These are phyloP conservation scores for Leptogaster cylindrica DNA, from an alignment of 2,888 invertebrate genomes.

Conservation along the genomic window DNA sequence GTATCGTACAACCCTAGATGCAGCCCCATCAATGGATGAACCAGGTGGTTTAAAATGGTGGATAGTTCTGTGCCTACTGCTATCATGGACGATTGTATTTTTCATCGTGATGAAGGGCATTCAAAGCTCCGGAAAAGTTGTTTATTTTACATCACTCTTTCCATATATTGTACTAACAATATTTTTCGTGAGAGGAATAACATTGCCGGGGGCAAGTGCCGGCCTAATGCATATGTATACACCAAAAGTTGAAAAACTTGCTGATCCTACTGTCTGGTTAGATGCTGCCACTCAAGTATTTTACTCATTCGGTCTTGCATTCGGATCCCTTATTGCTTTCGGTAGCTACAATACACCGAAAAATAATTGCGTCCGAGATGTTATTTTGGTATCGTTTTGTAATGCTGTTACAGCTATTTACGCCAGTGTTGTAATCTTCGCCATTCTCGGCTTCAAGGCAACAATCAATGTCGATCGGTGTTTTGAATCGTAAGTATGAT, in stretches of 20 bases:
- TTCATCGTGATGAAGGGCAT: conserved; percentile 97
- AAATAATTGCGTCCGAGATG: conserved; percentile 93
- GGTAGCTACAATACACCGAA: conserved; percentile 94
- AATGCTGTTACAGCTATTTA: conserved; percentile 94
- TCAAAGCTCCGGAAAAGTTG: conserved; percentile 94
- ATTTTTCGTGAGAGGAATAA: conserved; percentile 90
- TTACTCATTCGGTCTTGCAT: conserved; percentile 93
- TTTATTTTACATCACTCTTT: conserved; percentile 94
- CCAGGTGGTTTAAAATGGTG: conserved; percentile 89
- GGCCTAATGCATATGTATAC: conserved; percentile 91
- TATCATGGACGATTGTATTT: conserved; percentile 91
- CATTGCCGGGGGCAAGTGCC: conserved; percentile 83
- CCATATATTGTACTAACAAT: conserved; percentile 93
- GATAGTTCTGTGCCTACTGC: conserved; percentile 85
- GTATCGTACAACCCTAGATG: conserved; percentile 89
- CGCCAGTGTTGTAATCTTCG: conserved; percentile 93
- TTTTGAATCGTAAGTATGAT: conserved; percentile 69
- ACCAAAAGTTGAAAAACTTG: conserved; percentile 87
- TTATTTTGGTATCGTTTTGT: conserved; percentile 86
- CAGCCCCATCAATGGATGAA: conserved; percentile 83
- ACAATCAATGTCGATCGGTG: conserved; percentile 87
- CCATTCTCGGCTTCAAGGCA: conserved; percentile 96
- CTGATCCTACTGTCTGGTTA: conserved; percentile 90
- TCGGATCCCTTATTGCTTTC: conserved; percentile 94
- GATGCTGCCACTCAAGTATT: conserved; percentile 97